Percentiles rank a stretch among this genome's conserved stretches.
Evolutionary conservation across 2,888 invertebrate species (phyloP).

Genomic region (Drosophila diplacantha): DNA sequence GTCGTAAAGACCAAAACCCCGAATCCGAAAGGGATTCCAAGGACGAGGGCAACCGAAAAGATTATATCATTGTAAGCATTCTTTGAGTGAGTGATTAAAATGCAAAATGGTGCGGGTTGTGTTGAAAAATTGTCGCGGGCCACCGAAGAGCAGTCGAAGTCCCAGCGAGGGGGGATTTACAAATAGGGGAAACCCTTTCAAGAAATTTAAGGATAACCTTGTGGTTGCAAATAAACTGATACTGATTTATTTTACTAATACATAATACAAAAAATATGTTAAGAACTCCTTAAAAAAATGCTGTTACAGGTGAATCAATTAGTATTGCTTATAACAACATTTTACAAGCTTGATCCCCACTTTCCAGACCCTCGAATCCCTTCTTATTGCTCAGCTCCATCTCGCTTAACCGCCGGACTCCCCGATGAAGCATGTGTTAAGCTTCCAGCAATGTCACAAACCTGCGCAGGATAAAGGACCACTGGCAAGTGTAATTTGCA

Average conservation of each 20-base stretch:
- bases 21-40: conserved; percentile 31
- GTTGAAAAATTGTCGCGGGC: conserved; percentile 34
- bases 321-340: neutral
- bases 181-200: neutral
- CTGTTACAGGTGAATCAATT: neutral
- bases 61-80: conserved; percentile 70
- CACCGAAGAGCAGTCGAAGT: neutral
- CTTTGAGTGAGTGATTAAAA: conserved; percentile 70
- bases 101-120: conserved; percentile 42
- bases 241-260: neutral
- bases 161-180: conserved; percentile 1
- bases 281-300: neutral
- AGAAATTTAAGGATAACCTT: neutral
- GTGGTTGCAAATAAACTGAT: no score
- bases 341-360: neutral
- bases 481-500: conserved; percentile 62
- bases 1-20: conserved; percentile 54
- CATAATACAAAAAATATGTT: neutral
- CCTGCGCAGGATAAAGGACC: conserved; percentile 25
- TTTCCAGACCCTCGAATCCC: neutral
- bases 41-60: conserved; percentile 44
- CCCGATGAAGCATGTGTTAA: conserved; percentile 54
- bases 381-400: conserved; percentile 8
- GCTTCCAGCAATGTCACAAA: conserved; percentile 56
- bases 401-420: conserved; percentile 11